A percentile compares a stretch with the other conserved stretches of the same genome.
Conservation (phyloP, 37 sponge, comb jelly and placozoan genomes). For the Cliona cf. orientalis region DNA sequence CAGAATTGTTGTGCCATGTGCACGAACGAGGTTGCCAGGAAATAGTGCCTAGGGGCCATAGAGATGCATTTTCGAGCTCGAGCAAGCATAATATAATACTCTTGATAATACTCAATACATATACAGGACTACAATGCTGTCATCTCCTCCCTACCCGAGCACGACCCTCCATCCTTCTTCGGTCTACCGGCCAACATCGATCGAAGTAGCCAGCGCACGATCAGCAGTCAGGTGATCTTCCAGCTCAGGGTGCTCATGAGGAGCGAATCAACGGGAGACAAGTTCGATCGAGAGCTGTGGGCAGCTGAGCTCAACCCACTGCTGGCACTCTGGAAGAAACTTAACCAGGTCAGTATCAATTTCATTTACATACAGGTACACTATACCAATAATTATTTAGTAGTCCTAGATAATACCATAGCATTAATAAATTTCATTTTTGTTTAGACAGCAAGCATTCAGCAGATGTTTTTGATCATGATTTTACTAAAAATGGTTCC, state of each 20-base stretch:
- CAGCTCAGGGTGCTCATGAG: conserved; percentile 88
- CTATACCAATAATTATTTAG: too few relatives aligned
- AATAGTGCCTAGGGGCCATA: too few relatives aligned
- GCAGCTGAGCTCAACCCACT: conserved; percentile 76
- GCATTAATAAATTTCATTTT: too few relatives aligned
- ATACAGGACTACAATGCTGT: conserved; percentile 78
- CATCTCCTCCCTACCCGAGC: conserved; percentile 84
- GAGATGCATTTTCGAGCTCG: too few relatives aligned
- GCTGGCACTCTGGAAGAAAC: conserved; percentile 93
- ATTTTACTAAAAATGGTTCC: background rate
- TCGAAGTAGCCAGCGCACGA: conserved; percentile 69
- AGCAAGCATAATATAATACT: background rate
- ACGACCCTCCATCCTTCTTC: conserved; percentile 82
- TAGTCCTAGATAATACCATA: too few relatives aligned
- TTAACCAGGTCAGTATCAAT: conserved; percentile 80
- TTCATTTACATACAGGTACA: too few relatives aligned
- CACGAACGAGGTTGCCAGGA: too few relatives aligned
- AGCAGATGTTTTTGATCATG: background rate
- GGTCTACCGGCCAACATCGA: conserved; percentile 95
- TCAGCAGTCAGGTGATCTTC: conserved; percentile 74
- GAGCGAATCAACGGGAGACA: conserved; percentile 46
- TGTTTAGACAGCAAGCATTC: too few relatives aligned
- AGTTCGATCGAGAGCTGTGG: conserved; percentile 91
- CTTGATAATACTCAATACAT: background rate
- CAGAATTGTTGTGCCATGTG: too few relatives aligned